Evolutionary conservation across 2,888 invertebrate genomes (phyloP).

Genomic region (Volucella inflata): DNA sequence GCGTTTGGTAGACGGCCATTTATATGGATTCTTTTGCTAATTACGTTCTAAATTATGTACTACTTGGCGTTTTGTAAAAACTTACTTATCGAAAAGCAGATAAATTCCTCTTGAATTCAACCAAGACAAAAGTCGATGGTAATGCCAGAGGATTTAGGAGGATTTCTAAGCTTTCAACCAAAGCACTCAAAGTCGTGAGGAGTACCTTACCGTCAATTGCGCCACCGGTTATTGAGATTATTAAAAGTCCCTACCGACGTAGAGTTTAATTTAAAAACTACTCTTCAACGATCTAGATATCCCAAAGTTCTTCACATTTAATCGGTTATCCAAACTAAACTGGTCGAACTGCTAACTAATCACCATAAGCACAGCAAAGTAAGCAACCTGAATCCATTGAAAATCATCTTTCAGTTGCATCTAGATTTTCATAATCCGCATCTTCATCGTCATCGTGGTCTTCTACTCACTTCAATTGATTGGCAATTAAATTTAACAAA

Average conservation of each 20-base stretch:
- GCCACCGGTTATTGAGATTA: background rate
- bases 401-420: background rate
- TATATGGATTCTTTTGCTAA: too few species aligned
- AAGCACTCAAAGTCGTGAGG: background rate
- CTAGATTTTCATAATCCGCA: slow-evolving; percentile 18
- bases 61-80: too few species aligned
- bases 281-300: slow-evolving; percentile 5
- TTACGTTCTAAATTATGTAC: too few species aligned
- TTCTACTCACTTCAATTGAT: slow-evolving; percentile 68
- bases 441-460: slow-evolving; percentile 40
- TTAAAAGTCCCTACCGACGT: background rate
- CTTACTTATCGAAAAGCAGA: too few species aligned
- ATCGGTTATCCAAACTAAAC: slow-evolving; percentile 27
- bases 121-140: background rate
- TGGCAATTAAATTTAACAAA: slow-evolving; percentile 63
- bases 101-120: too few species aligned
- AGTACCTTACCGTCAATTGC: background rate
- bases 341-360: slow-evolving; percentile 19
- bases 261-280: slow-evolving; percentile 17
- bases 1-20: too few species aligned
- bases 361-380: slow-evolving; percentile 1
- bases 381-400: background rate
- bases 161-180: slow-evolving; percentile 11
- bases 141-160: background rate
- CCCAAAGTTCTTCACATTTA: slow-evolving; percentile 22